Evolutionary conservation across 2,113 vertebrate species (phyloP).

Genomic region (Cyanoramphus novaezelandiae): DNA sequence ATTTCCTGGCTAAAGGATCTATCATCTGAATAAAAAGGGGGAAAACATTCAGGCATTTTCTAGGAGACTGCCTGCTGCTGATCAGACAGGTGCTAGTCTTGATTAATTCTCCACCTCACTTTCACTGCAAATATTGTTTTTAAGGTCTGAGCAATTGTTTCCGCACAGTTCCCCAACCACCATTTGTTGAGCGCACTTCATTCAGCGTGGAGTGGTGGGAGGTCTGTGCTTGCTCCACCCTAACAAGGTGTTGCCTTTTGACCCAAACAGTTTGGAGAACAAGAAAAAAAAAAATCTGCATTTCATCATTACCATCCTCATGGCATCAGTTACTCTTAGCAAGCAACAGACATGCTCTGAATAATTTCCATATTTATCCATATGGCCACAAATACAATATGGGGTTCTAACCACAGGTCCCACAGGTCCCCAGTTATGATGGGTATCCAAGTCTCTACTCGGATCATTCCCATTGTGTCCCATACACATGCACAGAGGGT

Average conservation of each 20-base stretch:
- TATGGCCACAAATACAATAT: not conserved
- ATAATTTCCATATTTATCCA: not conserved
- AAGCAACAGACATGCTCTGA: not conserved
- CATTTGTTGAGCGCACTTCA: not conserved
- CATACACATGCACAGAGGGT: not conserved
- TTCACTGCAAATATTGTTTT: not conserved
- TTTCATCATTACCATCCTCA: not conserved
- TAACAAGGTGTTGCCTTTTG: not conserved
- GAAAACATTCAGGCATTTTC: not conserved
- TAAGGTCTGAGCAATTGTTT: not conserved
- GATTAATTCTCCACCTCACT: not conserved
- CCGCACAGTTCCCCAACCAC: not conserved
- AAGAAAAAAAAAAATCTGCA: rapidly evolving
- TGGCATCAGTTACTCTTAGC: not conserved
- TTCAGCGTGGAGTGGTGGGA: not conserved
- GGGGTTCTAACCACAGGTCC: not conserved
- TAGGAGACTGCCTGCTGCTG: not conserved
- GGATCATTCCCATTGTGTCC: not conserved
- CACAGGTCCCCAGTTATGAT: not conserved
- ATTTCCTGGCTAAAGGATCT: not conserved
- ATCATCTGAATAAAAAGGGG: not conserved
- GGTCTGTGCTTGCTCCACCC: too few relatives aligned
- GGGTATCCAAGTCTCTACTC: not conserved
- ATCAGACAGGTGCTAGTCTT: not conserved
- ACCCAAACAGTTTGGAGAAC: not conserved